Conservation (phyloP, 2,113 vertebrate genomes). For the Aramus guarauna region DNA sequence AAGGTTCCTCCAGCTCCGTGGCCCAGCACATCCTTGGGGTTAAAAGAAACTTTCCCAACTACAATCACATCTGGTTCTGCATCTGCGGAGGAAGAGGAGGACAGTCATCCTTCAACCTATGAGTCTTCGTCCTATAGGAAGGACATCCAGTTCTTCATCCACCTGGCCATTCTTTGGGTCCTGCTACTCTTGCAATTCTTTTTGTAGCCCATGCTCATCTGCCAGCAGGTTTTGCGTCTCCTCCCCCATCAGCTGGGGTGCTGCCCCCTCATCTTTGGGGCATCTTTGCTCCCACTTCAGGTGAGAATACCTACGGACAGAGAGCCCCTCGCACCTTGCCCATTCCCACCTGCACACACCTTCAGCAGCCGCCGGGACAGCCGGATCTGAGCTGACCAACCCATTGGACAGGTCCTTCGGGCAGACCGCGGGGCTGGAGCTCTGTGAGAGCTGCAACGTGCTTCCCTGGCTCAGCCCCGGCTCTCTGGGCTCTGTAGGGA, state of each 20-base stretch:
- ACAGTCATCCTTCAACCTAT: neutral
- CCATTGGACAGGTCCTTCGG: neutral
- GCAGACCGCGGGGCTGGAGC: neutral
- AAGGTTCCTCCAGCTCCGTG: constrained; percentile 91
- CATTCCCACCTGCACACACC: neutral
- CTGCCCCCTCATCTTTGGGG: neutral
- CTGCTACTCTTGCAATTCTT: neutral
- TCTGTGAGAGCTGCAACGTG: neutral
- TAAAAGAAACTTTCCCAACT: constrained; percentile 94
- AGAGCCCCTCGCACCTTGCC: neutral
- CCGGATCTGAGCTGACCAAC: fast-evolving
- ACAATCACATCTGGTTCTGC: constrained; percentile 66
- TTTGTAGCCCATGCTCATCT: neutral
- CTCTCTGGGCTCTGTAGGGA: neutral
- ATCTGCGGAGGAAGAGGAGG: neutral
- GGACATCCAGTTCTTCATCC: neutral
- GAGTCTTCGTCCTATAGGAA: neutral
- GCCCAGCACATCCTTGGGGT: constrained; percentile 84
- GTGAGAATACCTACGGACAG: neutral
- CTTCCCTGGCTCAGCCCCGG: neutral
- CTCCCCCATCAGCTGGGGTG: neutral
- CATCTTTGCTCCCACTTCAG: neutral
- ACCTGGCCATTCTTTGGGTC: neutral
- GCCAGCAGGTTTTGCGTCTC: neutral
- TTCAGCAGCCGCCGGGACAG: neutral